These are phyloP conservation scores for Drosophila algonquin DNA, from an alignment of 2,888 invertebrate species.

Conservation along the genomic window DNA sequence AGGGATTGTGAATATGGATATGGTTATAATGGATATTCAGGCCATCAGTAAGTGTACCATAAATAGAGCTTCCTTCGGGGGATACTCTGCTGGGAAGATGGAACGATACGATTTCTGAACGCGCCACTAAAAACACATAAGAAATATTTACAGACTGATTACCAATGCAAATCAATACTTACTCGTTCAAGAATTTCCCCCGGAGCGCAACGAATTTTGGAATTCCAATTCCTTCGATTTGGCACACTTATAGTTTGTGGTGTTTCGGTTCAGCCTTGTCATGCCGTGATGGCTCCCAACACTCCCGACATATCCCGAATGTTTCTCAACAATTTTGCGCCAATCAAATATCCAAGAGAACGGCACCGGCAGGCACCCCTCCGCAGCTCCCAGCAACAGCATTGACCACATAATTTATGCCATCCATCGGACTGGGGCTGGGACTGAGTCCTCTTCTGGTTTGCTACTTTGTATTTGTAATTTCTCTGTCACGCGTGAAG, in stretches of 20 bases:
- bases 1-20: slow-evolving; percentile 6
- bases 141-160: neutral
- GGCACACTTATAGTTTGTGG: slow-evolving; percentile 39
- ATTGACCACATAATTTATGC: slow-evolving; percentile 62
- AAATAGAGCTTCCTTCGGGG: no score
- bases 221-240: slow-evolving; percentile 26
- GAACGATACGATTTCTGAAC: no score
- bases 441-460: slow-evolving; percentile 13
- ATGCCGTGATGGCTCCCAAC: slow-evolving; percentile 37
- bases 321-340: slow-evolving; percentile 48
- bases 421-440: slow-evolving; percentile 67
- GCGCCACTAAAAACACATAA: neutral
- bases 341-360: slow-evolving; percentile 62
- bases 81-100: no score
- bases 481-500: slow-evolving; percentile 73
- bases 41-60: neutral
- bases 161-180: neutral
- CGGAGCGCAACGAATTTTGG: slow-evolving; percentile 3
- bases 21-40: neutral
- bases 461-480: slow-evolving; percentile 56
- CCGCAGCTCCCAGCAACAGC: neutral
- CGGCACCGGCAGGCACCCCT: neutral
- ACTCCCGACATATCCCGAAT: slow-evolving; percentile 33
- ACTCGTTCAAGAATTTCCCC: neutral
- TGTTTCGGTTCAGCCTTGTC: slow-evolving; percentile 21